Evolutionary conservation across 2,888 invertebrate genomes (phyloP).

Genomic region (Perithous albicinctus): DNA sequence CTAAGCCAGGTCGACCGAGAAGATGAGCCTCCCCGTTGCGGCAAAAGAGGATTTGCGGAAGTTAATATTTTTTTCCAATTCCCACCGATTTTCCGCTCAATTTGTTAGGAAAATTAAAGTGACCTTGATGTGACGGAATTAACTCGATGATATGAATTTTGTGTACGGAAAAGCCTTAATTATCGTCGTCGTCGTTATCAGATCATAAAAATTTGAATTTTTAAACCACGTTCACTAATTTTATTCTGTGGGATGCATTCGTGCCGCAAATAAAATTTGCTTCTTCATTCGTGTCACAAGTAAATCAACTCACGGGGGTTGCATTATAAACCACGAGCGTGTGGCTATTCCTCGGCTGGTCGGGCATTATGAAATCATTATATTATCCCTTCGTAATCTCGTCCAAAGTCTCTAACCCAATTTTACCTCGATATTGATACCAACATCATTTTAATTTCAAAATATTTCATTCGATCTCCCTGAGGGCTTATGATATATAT

Average conservation of each 20-base stretch:
- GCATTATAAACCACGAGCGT: background rate
- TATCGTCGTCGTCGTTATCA: background rate
- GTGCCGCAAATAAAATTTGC: background rate
- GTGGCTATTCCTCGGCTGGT: constrained; percentile 3
- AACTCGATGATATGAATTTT: background rate
- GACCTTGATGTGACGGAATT: background rate
- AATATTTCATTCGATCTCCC: constrained; percentile 5
- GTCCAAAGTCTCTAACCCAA: background rate
- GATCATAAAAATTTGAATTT: background rate
- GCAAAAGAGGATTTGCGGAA: constrained; percentile 45
- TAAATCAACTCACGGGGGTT: constrained; percentile 1
- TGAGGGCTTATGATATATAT: background rate
- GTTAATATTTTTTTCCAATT: constrained; percentile 29
- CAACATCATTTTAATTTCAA: background rate
- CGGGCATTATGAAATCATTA: constrained; percentile 22
- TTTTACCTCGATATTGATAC: background rate
- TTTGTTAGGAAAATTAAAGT: constrained; percentile 9
- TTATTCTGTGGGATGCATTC: background rate
- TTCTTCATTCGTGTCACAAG: background rate
- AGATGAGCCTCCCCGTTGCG: constrained; percentile 17
- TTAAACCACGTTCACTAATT: background rate
- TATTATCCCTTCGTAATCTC: constrained; percentile 26
- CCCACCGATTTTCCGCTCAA: constrained; percentile 13
- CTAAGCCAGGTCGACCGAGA: constrained; percentile 12
- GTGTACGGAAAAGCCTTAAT: background rate